These are phyloP conservation scores for Arenaria interpres DNA, from an alignment of 2,113 vertebrate genomes.

Conservation along the genomic window DNA sequence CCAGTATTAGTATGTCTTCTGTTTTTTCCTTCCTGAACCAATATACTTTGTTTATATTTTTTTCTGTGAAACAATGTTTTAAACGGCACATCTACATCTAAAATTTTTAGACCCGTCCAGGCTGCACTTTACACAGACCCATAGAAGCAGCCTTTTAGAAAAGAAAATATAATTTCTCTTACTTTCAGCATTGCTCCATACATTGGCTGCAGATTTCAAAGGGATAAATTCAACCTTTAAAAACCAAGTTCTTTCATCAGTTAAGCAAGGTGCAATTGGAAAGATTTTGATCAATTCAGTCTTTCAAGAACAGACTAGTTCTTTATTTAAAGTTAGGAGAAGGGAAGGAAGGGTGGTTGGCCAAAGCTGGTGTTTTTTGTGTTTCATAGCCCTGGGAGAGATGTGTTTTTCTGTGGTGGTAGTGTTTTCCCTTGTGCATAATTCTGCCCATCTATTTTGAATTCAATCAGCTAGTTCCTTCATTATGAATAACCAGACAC, in stretches of 20 bases:
- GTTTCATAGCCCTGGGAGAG: neutral
- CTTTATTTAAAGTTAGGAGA: neutral
- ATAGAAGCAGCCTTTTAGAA: neutral
- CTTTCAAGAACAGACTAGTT: neutral
- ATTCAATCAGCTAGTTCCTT: neutral
- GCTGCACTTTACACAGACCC: neutral
- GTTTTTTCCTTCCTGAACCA: neutral
- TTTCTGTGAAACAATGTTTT: neutral
- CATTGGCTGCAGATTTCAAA: neutral
- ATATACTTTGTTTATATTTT: neutral
- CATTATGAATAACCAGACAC: neutral
- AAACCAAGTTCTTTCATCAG: neutral
- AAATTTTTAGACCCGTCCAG: neutral
- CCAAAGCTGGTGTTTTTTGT: neutral
- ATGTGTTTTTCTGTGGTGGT: neutral
- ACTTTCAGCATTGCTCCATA: neutral
- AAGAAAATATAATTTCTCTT: neutral
- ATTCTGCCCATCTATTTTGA: neutral
- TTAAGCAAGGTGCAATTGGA: neutral
- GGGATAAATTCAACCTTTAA: neutral
- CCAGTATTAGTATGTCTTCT: neutral
- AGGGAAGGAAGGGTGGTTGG: neutral
- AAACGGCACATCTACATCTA: neutral
- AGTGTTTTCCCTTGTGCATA: neutral
- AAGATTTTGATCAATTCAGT: neutral